Evolutionary conservation across 2,113 vertebrate species (phyloP), one percentile per base, ranked within the genome.

Genomic region (Poecilia latipinna): DNA sequence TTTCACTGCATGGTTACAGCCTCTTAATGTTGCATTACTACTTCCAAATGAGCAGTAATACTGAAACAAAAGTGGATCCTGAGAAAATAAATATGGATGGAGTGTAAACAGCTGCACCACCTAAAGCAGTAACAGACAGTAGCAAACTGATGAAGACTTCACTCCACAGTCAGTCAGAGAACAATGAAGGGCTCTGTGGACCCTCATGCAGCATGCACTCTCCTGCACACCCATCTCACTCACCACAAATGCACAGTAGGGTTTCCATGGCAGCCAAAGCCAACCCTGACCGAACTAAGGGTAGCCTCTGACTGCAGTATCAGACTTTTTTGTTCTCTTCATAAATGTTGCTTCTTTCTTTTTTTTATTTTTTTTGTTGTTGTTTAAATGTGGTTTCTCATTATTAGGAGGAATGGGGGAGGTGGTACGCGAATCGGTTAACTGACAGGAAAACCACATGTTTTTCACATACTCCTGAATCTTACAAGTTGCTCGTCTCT

Each of bases 381-480:
- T 37, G 22, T 57, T 19, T 3, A 24, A 61, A 60, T 1, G 39
- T 12, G 39, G 75, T 61, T 72, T 68, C 63, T 75, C 51, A 15
- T 29, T 72, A 19, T 54, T n/a, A 24, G 64, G n/a, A 8, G 24
- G 13, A 3, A 57, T 6, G 22, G n/a, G 15, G 24, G 10, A 8
- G 44, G 28, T 8, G 31, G 44, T 48, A 8, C 28, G 44, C 70
- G 65, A 86, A 80, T 86, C 86, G 48, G 79, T 79, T 75, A 89
- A 89, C 87, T 87, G 86, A 92, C 87, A 90, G 86, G 89, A 90
- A 93, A 90, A 85, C 89, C 89, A 86, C 87, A 32, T 68, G 11
- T 60, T 60, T 78, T 66, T 35, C 12, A 19, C 44, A 8, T 7
- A 15, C 31, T 44, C 13, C 44, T 28, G 2, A 31, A 10, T 26